A percentile compares a stretch with the other conserved stretches of the same genome.
These are phyloP conservation scores for Coregonus suidteri DNA, from an alignment of 2,797 vertebrate genomes.

Conservation along the genomic window DNA sequence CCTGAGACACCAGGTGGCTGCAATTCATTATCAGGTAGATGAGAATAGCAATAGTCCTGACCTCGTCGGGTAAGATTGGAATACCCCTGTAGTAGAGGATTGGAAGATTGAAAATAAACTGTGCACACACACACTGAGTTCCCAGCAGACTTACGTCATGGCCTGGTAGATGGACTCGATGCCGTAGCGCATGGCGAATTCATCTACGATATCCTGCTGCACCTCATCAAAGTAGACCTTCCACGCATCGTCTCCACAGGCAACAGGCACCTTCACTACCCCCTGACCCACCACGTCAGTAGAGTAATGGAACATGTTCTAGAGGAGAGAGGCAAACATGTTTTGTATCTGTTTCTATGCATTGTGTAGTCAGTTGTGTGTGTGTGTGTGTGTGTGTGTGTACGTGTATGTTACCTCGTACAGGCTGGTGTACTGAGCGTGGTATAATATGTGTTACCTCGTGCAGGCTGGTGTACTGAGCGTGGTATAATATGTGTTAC, in stretches of 20 bases:
- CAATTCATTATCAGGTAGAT: no score
- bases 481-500: no score
- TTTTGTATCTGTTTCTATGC: not conserved
- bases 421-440: constrained; percentile 76
- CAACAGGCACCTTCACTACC: constrained; percentile 84
- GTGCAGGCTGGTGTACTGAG: no score
- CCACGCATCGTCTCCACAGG: constrained; percentile 93
- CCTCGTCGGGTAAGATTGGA: no score
- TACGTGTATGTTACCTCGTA: constrained; percentile 74
- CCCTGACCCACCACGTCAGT: constrained; percentile 87
- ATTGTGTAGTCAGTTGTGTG: not conserved
- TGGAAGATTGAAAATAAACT: no score
- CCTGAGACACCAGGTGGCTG: no score
- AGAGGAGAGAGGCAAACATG: not conserved
- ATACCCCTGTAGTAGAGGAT: no score
- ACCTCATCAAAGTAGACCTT: constrained; percentile 96
- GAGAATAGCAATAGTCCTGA: no score
- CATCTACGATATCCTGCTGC: constrained; percentile 93
- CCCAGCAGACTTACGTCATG: constrained; percentile 89
- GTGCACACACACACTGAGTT: constrained; percentile 2
- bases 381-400: not conserved
- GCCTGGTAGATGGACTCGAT: constrained; percentile 97
- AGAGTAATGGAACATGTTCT: constrained; percentile 93
- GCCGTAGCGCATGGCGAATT: constrained; percentile 97
- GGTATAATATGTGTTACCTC: no score